These are phyloP conservation scores for Gasteruption jaculator DNA, from an alignment of 2,888 invertebrate species.

Conservation along the genomic window DNA sequence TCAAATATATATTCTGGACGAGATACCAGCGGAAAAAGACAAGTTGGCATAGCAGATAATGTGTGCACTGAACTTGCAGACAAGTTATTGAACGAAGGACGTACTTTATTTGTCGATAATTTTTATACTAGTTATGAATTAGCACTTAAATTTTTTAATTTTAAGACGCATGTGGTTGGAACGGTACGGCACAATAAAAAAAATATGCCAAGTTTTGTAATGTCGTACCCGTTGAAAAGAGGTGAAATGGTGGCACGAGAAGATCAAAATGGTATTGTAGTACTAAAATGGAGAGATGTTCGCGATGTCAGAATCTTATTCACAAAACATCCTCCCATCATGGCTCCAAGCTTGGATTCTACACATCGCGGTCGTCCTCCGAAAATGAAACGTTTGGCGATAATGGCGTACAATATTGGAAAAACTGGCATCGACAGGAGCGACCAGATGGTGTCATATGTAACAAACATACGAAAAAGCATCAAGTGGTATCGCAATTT, in stretches of 20 bases:
- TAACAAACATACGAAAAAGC: slow-evolving; percentile 32
- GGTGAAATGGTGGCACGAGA: slow-evolving; percentile 30
- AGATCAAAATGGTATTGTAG: slow-evolving; percentile 35
- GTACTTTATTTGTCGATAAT: slow-evolving; percentile 19
- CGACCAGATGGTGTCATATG: slow-evolving; percentile 36
- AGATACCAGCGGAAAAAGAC: slow-evolving; percentile 30
- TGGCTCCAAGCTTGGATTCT: slow-evolving; percentile 18
- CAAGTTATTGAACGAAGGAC: slow-evolving; percentile 14
- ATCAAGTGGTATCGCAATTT: slow-evolving; percentile 18
- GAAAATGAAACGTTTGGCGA: slow-evolving; percentile 28
- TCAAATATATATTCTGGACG: slow-evolving; percentile 23
- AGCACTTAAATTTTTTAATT: slow-evolving; percentile 13
- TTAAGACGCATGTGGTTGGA: slow-evolving; percentile 16
- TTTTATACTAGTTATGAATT: slow-evolving; percentile 20
- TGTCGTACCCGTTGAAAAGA: slow-evolving; percentile 12
- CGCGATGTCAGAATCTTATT: slow-evolving; percentile 36
- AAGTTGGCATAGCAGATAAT: slow-evolving; percentile 12
- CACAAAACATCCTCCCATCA: slow-evolving; percentile 35
- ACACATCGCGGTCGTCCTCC: slow-evolving; percentile 14
- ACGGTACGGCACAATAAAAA: slow-evolving; percentile 15
- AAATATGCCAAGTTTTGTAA: slow-evolving; percentile 11
- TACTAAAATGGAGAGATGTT: slow-evolving; percentile 36
- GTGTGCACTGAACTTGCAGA: slow-evolving; percentile 15
- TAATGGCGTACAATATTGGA: slow-evolving; percentile 34
- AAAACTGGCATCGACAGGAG: slow-evolving; percentile 37